Evolutionary conservation across 1,140 invertebrate genomes (phyloP).

Genomic region (Tribolium castaneum): DNA sequence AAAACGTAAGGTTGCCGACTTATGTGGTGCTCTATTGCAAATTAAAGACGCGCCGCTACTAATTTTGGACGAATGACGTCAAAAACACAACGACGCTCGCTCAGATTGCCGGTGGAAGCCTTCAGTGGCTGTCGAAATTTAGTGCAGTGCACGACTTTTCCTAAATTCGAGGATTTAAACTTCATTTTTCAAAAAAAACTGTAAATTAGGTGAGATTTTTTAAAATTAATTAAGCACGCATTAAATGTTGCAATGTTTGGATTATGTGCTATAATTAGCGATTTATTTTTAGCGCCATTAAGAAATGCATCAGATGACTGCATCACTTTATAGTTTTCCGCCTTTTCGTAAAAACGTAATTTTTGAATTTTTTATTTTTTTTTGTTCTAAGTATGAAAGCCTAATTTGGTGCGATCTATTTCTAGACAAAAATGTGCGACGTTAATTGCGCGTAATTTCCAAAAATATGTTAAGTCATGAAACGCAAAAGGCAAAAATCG

Average conservation of each 20-base stretch:
- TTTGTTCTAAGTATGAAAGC: no score
- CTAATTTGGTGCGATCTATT: constrained; percentile 26
- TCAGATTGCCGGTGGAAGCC: constrained; percentile 20
- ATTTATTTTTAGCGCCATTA: constrained; percentile 3
- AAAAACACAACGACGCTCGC: constrained; percentile 31
- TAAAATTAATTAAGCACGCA: neutral
- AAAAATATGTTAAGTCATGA: neutral
- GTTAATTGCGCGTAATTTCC: constrained; percentile 4
- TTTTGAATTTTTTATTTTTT: no score
- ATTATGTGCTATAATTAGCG: constrained; percentile 16
- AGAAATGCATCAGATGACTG: neutral
- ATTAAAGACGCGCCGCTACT: constrained; percentile 32
- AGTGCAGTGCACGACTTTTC: constrained; percentile 1
- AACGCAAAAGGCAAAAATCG: neutral
- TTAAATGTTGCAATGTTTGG: constrained; percentile 2
- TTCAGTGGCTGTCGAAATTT: constrained; percentile 32
- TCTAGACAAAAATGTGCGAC: neutral
- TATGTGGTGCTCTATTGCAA: constrained; percentile 35
- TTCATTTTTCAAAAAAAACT: neutral
- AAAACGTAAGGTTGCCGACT: constrained; percentile 37
- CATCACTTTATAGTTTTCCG: neutral
- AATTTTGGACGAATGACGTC: constrained; percentile 42
- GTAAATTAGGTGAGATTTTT: neutral
- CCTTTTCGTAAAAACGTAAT: no score
- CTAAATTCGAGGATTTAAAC: constrained; percentile 1